A percentile compares a stretch with the other conserved stretches of the same genome.
These are phyloP conservation scores for Epiblema foenella DNA, from an alignment of 2,888 invertebrate genomes.

Conservation along the genomic window DNA sequence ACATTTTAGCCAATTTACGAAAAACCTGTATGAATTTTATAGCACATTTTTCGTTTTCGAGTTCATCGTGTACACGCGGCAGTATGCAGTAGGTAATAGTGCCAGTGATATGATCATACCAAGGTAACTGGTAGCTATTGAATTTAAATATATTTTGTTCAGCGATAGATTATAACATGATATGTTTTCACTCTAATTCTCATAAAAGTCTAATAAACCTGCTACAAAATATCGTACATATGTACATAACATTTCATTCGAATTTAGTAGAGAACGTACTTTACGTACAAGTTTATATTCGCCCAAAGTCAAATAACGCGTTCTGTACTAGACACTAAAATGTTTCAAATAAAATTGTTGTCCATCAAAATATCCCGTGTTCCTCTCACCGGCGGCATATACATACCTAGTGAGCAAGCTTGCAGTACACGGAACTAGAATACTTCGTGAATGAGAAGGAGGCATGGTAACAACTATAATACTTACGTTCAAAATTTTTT, in stretches of 20 bases:
- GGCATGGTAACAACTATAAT: neutral
- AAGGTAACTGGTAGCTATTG: too few species aligned
- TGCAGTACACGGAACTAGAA: conserved; percentile 46
- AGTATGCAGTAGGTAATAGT: too few species aligned
- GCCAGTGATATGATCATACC: too few species aligned
- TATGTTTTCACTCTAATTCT: too few species aligned
- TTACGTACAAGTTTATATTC: conserved; percentile 23
- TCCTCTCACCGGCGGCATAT: conserved; percentile 63
- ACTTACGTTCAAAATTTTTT: neutral
- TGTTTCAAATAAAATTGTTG: conserved; percentile 74
- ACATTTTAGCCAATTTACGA: too few species aligned
- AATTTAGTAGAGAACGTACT: conserved; percentile 7
- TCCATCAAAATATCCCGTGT: conserved; percentile 71
- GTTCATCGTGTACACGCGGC: too few species aligned
- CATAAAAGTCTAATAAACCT: conserved; percentile 9
- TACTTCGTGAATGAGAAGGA: conserved; percentile 24
- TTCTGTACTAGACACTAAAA: conserved; percentile 67
- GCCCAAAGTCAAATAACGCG: conserved; percentile 25
- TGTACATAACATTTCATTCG: conserved; percentile 4
- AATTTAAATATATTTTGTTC: too few species aligned
- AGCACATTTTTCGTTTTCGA: too few species aligned
- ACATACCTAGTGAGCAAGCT: conserved; percentile 59
- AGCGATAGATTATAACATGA: too few species aligned
- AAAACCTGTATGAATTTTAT: too few species aligned
- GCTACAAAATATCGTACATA: conserved; percentile 9